phyloP scores from a whole-genome alignment of 1,140 invertebrate genomes.

The Zaprionus vittiger region DNA sequence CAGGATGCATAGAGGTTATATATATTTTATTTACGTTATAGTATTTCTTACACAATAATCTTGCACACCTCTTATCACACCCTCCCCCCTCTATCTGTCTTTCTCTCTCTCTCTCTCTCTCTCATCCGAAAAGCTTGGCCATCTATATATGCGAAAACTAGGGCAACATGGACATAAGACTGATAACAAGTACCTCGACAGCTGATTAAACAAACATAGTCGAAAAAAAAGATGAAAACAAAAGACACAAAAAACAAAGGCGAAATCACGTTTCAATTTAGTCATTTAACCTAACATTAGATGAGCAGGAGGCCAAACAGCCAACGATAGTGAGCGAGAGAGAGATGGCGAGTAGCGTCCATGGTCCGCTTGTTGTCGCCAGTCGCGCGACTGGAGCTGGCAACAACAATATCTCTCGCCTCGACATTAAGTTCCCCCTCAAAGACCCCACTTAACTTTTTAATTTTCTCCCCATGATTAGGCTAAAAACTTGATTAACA shows the following conservation, averaged over 20 bases:
- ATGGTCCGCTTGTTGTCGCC: conserved; percentile 1
- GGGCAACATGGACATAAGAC: conserved; percentile 58
- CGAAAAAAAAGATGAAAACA: conserved; percentile 31
- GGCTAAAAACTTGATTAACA: conserved; percentile 37
- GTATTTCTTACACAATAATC: background rate
- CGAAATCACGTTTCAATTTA: conserved; percentile 65
- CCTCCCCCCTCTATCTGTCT: background rate
- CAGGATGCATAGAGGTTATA: background rate
- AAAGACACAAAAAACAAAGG: conserved; percentile 10
- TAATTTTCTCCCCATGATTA: conserved; percentile 17
- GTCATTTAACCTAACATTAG: conserved; percentile 74
- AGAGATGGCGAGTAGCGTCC: background rate
- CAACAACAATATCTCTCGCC: conserved; percentile 31
- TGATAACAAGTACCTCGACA: conserved; percentile 54
- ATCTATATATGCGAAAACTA: conserved; percentile 56
- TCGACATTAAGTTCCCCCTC: conserved; percentile 3
- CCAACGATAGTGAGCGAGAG: conserved; percentile 18
- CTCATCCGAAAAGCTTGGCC: conserved; percentile 34
- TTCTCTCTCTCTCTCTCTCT: conserved; percentile 26
- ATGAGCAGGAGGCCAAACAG: conserved; percentile 13
- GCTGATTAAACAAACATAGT: conserved; percentile 68
- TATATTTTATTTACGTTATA: background rate
- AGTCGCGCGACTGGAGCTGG: conserved; percentile 25
- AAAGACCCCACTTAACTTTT: conserved; percentile 34
- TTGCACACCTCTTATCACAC: conserved; percentile 15